Conservation (phyloP, 2,888 invertebrate species). For the Sturmia bella region DNA sequence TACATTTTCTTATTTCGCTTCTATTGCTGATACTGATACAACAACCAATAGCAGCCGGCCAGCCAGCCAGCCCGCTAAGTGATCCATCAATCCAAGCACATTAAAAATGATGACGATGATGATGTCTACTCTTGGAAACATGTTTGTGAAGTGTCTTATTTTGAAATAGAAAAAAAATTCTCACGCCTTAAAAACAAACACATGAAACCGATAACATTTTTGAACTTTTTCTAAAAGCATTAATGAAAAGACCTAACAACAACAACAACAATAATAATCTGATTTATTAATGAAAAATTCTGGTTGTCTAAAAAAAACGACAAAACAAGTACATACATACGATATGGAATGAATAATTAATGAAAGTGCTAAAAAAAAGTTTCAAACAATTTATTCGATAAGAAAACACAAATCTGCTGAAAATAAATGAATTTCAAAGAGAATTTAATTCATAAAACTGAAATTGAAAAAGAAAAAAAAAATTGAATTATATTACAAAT, state of each 20-base stretch:
- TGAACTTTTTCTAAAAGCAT: background rate
- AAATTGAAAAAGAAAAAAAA: constrained; percentile 37
- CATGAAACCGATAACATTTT: constrained; percentile 19
- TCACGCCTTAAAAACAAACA: constrained; percentile 10
- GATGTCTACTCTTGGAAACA: too few relatives aligned
- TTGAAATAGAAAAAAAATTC: background rate
- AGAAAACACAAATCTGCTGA: constrained; percentile 24
- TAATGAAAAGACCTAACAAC: background rate
- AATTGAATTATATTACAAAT: constrained; percentile 51
- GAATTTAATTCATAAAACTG: constrained; percentile 22
- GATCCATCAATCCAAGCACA: too few relatives aligned
- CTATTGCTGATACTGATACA: too few relatives aligned
- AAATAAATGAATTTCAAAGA: background rate
- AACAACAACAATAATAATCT: constrained; percentile 4
- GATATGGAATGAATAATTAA: constrained; percentile 48
- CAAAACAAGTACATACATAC: constrained; percentile 19
- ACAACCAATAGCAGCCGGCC: too few relatives aligned
- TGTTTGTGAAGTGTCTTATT: background rate
- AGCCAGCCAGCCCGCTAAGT: too few relatives aligned
- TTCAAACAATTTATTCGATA: constrained; percentile 29
- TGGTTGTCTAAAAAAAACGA: background rate
- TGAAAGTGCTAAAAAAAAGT: constrained; percentile 33
- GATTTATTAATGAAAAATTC: constrained; percentile 22
- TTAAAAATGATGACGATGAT: too few relatives aligned
- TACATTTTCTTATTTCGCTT: too few relatives aligned